phyloP scores from a whole-genome alignment of 1,140 invertebrate species.

The Brachionus asplanchnoidis region DNA sequence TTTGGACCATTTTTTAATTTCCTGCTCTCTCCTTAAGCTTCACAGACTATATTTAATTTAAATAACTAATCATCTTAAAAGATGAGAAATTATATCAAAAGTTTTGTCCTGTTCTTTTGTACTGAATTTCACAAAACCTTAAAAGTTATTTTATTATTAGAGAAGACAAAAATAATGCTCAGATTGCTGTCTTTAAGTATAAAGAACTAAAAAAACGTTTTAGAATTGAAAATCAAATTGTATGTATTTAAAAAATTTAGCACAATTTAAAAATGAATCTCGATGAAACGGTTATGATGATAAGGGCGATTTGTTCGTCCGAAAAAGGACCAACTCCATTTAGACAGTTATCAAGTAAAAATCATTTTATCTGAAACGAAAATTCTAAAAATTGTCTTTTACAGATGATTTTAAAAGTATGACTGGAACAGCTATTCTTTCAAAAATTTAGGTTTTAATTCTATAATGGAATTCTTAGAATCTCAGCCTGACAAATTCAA shows the following conservation, averaged over 20 bases:
- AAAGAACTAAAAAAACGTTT: background rate
- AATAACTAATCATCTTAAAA: too few species aligned
- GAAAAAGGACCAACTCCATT: background rate
- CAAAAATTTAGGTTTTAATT: slow-evolving; percentile 7
- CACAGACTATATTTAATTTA: too few species aligned
- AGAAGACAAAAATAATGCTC: background rate
- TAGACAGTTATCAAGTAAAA: background rate
- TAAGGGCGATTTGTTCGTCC: slow-evolving; percentile 4
- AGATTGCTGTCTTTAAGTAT: background rate
- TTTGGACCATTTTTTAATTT: too few species aligned
- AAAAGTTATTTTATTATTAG: background rate
- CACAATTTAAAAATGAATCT: slow-evolving; percentile 14
- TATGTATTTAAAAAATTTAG: background rate
- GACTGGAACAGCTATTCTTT: background rate
- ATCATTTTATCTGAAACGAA: background rate
- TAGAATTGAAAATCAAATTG: background rate
- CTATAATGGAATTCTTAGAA: background rate
- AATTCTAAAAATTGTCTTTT: background rate
- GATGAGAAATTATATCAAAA: too few species aligned
- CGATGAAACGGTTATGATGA: background rate
- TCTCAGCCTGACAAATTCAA: slow-evolving; percentile 17
- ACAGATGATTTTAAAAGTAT: slow-evolving; percentile 9
- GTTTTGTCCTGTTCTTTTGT: too few species aligned
- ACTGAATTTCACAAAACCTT: too few species aligned
- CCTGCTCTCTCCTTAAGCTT: too few species aligned